A percentile compares a stretch with the other conserved stretches of the same genome.
Evolutionary conservation across 2,113 vertebrate species (phyloP).

Genomic region (Hippocampus comes): DNA sequence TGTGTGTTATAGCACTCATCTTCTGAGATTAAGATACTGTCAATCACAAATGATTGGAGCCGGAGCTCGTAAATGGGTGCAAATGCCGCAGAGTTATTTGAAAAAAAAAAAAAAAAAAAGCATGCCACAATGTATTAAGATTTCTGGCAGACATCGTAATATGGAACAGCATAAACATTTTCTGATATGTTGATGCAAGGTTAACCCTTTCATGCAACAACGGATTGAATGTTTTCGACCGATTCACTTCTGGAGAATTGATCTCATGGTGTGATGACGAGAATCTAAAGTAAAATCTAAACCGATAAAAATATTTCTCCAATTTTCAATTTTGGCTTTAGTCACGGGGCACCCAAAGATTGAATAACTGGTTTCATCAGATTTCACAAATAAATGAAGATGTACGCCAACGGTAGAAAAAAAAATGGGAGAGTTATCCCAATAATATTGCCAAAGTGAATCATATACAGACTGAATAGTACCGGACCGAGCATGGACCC

Average conservation of each 20-base stretch:
- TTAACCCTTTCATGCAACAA: too few relatives aligned
- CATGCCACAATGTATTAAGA: background rate
- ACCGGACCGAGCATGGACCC: background rate
- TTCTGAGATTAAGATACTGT: background rate
- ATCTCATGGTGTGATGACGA: background rate
- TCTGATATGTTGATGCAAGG: background rate
- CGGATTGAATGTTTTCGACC: background rate
- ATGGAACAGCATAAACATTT: background rate
- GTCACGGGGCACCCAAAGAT: background rate
- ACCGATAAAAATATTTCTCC: background rate
- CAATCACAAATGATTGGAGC: slow-evolving; percentile 7
- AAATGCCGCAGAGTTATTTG: background rate
- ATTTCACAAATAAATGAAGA: too few relatives aligned
- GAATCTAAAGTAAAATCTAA: background rate
- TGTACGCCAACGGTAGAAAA: too few relatives aligned
- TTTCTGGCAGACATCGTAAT: background rate
- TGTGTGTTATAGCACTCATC: slow-evolving; percentile 4
- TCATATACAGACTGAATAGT: background rate
- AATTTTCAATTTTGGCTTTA: background rate
- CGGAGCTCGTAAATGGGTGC: background rate
- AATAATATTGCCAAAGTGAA: background rate
- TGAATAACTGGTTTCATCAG: too few relatives aligned
- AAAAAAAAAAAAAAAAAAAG: background rate
- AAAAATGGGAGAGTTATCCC: too few relatives aligned
- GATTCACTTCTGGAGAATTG: background rate